Evolutionary conservation across 1,140 invertebrate species (phyloP), one percentile per base, ranked within the genome.

Genomic region (Drosophila tropicalis): DNA sequence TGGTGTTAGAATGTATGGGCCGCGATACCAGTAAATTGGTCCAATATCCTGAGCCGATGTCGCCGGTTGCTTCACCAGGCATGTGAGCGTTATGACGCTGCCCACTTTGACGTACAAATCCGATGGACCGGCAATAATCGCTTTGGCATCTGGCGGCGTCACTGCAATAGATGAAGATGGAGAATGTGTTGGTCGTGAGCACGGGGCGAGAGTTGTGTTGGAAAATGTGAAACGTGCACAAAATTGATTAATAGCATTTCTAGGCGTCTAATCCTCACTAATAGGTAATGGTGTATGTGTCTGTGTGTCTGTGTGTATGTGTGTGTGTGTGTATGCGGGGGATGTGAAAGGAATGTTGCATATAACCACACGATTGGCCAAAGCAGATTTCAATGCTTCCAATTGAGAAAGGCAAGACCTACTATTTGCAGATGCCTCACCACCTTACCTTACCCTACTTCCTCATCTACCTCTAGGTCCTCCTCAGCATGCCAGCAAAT

Each of bases 61-160:
- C 25, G 96, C 95, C 70, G 96, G 96, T 91, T 97, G 96, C 75
- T 95, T 96, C 76, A 97, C 95, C 76, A 95, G 94, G 92, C 97
- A 97, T 32, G 95, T 96, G 62, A 97, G 93, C 62, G 95, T 96
- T 77, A 97, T 94, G 25, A 95, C 94, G 91, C 96, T 97, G 67
- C 96, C 97, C 57, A 95, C 96, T 93, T 97, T 97, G 68, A 97
- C 96, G 92, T 97, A 97, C 62, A 97, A 93, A 87, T 97, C 96
- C 62, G 95, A 92, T 47, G 95, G 95, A 40, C 96, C 96, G 71
- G 94, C 92, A 90, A 97, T 96, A 81, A 95, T 94, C 57, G 96
- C 97, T 94, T 95, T 96, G 67, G 96, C 95, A 93, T 97, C 97
- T 97, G 95, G 90, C 65, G 90, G 83, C 79, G 90, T 90, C 41